These are phyloP conservation scores for Ptychadena robeensis DNA, from an alignment of 2,797 vertebrate genomes.

Conservation along the genomic window DNA sequence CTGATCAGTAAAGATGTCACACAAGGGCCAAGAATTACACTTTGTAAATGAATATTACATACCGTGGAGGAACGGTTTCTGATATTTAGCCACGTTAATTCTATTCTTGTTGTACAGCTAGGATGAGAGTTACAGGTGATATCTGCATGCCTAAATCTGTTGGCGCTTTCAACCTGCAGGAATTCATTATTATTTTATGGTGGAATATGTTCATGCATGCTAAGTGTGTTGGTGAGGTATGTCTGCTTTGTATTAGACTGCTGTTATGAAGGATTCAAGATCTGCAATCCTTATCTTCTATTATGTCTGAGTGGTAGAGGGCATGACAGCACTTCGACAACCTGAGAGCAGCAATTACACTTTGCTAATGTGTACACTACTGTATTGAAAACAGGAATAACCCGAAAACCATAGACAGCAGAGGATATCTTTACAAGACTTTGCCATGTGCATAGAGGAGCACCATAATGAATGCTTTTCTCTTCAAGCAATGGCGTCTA, in stretches of 20 bases:
- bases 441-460: too few species aligned
- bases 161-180: background rate
- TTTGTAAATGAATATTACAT: background rate
- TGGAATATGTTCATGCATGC: background rate
- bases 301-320: too few species aligned
- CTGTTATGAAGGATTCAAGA: too few species aligned
- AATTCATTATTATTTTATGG: background rate
- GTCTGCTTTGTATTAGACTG: background rate
- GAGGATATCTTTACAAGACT: too few species aligned
- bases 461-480: too few species aligned
- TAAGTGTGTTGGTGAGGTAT: background rate
- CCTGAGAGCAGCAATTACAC: too few species aligned
- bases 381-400: too few species aligned
- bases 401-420: too few species aligned
- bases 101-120: background rate
- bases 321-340: too few species aligned
- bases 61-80: background rate
- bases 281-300: too few species aligned
- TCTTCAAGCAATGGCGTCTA: too few species aligned
- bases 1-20: conserved; percentile 12
- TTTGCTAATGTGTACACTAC: too few species aligned
- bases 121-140: background rate
- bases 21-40: conserved; percentile 5
- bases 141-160: background rate
- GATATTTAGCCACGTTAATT: background rate